Percentiles rank a stretch among this genome's conserved stretches.
phyloP scores from a whole-genome alignment of 2,888 invertebrate genomes.

The Noctua janthina region DNA sequence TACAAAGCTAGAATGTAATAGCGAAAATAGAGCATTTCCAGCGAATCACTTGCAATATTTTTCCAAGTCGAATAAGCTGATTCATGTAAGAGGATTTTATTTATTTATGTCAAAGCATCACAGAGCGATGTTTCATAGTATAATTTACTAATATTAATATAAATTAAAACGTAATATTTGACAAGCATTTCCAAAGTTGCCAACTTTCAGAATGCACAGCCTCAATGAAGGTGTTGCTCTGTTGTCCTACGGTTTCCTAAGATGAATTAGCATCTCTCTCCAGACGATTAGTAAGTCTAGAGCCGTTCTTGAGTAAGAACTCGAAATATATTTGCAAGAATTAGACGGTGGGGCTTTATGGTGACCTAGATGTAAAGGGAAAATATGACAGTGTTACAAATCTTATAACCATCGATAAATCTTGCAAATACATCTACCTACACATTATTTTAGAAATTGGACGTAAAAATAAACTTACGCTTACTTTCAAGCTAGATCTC shows the following conservation, averaged over 20 bases:
- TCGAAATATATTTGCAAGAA: constrained; percentile 26
- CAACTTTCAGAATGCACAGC: not conserved
- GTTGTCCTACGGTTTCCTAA: not conserved
- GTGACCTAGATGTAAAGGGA: constrained; percentile 12
- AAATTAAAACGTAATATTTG: not conserved
- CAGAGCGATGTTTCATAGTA: not conserved
- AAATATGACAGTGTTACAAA: constrained; percentile 1
- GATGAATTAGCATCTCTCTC: not conserved
- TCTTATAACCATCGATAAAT: not conserved
- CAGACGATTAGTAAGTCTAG: not conserved
- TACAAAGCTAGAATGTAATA: not conserved
- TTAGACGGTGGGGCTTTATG: not conserved
- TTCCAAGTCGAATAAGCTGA: not conserved
- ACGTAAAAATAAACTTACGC: not conserved
- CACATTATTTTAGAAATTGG: not conserved
- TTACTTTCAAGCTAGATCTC: not conserved
- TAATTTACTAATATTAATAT: not conserved
- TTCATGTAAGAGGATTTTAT: not conserved
- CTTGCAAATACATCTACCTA: not conserved
- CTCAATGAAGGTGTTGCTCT: not conserved
- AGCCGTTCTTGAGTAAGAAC: constrained; percentile 12
- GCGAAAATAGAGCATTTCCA: not conserved
- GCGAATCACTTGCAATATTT: not conserved
- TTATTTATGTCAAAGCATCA: not conserved
- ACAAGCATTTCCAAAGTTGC: not conserved